A percentile compares a stretch with the other conserved stretches of the same genome.
Conservation (phyloP, 2,797 vertebrate genomes). For the Galaxias olidus region DNA sequence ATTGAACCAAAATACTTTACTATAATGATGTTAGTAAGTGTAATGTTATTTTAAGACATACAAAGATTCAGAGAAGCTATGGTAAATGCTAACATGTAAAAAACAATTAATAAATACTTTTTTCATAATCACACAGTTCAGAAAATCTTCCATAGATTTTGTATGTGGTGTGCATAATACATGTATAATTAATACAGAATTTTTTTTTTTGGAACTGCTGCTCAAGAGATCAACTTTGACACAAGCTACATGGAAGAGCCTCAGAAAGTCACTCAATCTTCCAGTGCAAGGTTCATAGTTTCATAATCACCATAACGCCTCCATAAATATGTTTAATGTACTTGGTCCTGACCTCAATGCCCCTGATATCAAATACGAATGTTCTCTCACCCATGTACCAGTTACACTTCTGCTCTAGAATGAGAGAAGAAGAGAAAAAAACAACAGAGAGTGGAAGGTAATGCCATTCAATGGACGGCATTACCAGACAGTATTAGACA, state of each 20-base stretch:
- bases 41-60: too few species aligned
- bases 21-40: neutral
- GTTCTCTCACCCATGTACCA: neutral
- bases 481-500: slow-evolving; percentile 99
- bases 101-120: too few species aligned
- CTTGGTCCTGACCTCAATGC: slow-evolving; percentile 36
- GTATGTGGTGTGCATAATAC: too few species aligned
- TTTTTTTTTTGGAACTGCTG: slow-evolving; percentile 30
- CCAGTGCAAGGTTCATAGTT: slow-evolving; percentile 76
- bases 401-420: slow-evolving; percentile 16
- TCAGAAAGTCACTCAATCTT: slow-evolving; percentile 53
- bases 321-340: slow-evolving; percentile 47
- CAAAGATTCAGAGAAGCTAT: too few species aligned
- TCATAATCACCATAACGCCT: slow-evolving; percentile 20
- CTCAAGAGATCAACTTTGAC: slow-evolving; percentile 71
- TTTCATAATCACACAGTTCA: too few species aligned
- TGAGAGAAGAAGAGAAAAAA: slow-evolving; percentile 56
- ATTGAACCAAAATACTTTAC: neutral
- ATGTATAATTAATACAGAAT: neutral
- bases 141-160: too few species aligned
- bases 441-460: slow-evolving; percentile 72
- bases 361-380: slow-evolving; percentile 28
- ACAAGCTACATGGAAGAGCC: slow-evolving; percentile 67
- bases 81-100: too few species aligned
- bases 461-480: slow-evolving; percentile 89